Base-by-base conservation (phyloP, 2,797 vertebrate genomes). In the Tiaroga cobitis region DNA sequence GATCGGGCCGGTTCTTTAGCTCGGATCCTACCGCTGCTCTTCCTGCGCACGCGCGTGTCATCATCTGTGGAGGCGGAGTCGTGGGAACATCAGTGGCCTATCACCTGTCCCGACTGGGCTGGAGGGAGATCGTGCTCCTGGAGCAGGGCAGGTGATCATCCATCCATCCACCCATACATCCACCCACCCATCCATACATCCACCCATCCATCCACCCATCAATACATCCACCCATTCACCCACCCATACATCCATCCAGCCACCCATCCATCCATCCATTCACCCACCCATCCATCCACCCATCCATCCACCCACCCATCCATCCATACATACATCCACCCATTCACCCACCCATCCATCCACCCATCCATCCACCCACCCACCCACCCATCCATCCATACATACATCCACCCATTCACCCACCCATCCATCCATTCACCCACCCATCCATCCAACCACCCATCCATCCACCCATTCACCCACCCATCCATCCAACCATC, bases 61-160 rank as follows among this genome's bases (percentile, higher is more conserved):
- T 99, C 82, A 96, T 99, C 92, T 99, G 98, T 86, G 97, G 98
- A 2, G 97, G 97, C 3, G 98, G 98, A 7, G 95, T 99, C 43
- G 94, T 96, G 88, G 98, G 98, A 24, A 97, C 97, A 0, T 99
- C 98, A 0, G 97, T 99, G 83, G 98, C 98, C 0, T 99, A 99
- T 91, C 98, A 99, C 88, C 96, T 99, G 32, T 96, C 97, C 89
- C 98, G 96, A 88, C 94, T 99, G 90, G 98, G 98, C 2, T 99
- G 97, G 98, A 97, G 95, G 54, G 97, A 99, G 80, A 90, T 99
- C 16, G 93, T 99, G 43, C 94, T 99, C 21, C 91, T 99, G 88
- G 98, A 99, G 88, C 98, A 99, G 94, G 98, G 98, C 92, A 97
- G 98, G 98, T 99, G 92, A 96, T 93, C 1, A 24, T 59, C 24